phyloP scores from a whole-genome alignment of 2,888 invertebrate genomes.

The Alloplasta piceator region DNA sequence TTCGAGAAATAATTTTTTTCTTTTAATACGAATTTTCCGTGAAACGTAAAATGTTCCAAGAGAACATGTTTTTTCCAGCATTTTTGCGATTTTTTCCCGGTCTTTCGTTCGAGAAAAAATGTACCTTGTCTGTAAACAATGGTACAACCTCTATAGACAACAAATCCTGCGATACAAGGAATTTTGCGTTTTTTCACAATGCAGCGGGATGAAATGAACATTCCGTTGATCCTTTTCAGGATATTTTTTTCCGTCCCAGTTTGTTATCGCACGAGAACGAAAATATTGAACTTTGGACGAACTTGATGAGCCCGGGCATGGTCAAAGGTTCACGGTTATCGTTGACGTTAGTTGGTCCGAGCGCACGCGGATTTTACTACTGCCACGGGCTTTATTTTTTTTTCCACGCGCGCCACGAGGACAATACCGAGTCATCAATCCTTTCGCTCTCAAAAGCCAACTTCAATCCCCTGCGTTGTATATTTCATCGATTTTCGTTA shows the following conservation, averaged over 20 bases:
- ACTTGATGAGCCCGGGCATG: slow-evolving; percentile 17
- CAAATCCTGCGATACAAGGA: not conserved
- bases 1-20: too few species aligned
- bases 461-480: not conserved
- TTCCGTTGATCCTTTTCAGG: not conserved
- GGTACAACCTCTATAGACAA: too few species aligned
- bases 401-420: not conserved
- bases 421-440: slow-evolving; percentile 13
- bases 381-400: not conserved
- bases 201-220: too few species aligned
- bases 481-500: not conserved
- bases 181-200: not conserved
- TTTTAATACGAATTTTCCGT: too few species aligned
- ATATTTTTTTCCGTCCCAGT: not conserved
- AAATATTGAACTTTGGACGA: slow-evolving; percentile 17
- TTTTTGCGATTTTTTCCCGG: too few species aligned
- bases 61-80: too few species aligned
- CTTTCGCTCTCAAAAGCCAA: slow-evolving; percentile 10
- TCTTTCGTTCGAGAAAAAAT: too few species aligned
- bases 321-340: slow-evolving; percentile 36
- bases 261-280: not conserved
- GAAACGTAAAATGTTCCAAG: too few species aligned
- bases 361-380: slow-evolving; percentile 15
- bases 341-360: slow-evolving; percentile 27
- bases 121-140: too few species aligned